phyloP scores from a whole-genome alignment of 2,113 vertebrate species.

The Corythoichthys intestinalis region DNA sequence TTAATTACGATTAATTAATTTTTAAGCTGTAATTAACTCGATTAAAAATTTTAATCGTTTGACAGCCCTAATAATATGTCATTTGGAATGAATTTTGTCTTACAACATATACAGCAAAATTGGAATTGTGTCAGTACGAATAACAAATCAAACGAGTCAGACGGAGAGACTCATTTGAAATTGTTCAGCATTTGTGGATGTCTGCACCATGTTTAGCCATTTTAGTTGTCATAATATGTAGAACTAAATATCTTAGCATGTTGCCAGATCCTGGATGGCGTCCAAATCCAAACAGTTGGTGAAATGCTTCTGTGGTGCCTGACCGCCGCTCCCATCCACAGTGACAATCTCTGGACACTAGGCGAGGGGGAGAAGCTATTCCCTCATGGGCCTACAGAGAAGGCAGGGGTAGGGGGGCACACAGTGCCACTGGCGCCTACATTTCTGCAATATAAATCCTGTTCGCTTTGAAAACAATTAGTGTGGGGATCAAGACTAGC shows the following conservation, averaged over 20 bases:
- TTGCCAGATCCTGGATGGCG: conserved; percentile 17
- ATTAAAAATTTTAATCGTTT: no score
- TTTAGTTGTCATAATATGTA: neutral
- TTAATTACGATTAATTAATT: no score
- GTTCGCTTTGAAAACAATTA: conserved; percentile 73
- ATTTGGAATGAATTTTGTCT: no score
- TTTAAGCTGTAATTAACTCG: no score
- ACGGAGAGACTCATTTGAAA: neutral
- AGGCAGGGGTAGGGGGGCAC: neutral
- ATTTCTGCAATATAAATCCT: conserved; percentile 67
- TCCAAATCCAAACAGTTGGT: conserved; percentile 34
- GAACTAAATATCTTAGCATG: neutral
- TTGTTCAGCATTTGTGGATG: neutral
- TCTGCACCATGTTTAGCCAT: neutral
- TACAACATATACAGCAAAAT: neutral
- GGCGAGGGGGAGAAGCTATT: conserved; percentile 48
- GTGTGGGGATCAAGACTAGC: conserved; percentile 62
- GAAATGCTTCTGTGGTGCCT: conserved; percentile 41
- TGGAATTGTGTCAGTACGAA: neutral
- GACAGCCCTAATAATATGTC: no score
- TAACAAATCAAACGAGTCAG: neutral
- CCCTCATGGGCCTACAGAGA: conserved; percentile 41
- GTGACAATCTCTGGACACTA: conserved; percentile 46
- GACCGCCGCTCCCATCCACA: conserved; percentile 20
- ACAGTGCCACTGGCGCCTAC: conserved; percentile 62